phyloP scores from a whole-genome alignment of 2,888 invertebrate species.

The Eupithecia vulgata region DNA sequence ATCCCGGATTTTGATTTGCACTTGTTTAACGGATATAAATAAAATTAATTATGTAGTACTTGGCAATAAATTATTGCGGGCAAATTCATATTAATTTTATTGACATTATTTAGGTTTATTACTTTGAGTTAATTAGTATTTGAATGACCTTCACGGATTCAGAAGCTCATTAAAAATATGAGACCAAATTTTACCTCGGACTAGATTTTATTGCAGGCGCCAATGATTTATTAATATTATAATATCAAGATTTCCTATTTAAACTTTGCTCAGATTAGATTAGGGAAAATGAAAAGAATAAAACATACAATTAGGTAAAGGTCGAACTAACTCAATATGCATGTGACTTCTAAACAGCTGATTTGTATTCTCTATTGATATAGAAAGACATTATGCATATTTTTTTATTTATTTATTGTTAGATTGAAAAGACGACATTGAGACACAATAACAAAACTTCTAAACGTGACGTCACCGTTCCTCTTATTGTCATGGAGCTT shows the following conservation, averaged over 20 bases:
- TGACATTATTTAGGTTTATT: slow-evolving; percentile 29
- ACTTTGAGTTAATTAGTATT: slow-evolving; percentile 34
- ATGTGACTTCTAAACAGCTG: no score
- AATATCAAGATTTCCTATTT: not conserved
- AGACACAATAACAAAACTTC: no score
- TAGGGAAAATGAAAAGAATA: not conserved
- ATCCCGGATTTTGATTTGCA: slow-evolving; percentile 11
- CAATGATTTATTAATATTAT: not conserved
- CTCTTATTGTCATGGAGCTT: no score
- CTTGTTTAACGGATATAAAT: slow-evolving; percentile 32
- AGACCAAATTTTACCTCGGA: not conserved
- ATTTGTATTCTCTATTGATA: no score
- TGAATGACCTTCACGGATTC: slow-evolving; percentile 30
- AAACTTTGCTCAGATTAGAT: not conserved
- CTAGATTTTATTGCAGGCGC: not conserved
- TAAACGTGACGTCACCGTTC: no score
- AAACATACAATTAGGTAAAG: not conserved
- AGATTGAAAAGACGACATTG: no score
- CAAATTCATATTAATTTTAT: slow-evolving; percentile 27
- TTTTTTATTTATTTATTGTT: no score
- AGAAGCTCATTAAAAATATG: slow-evolving; percentile 26
- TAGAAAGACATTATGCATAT: no score
- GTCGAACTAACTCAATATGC: no score
- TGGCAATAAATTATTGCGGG: slow-evolving; percentile 2
- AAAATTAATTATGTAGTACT: slow-evolving; percentile 21